Percentiles rank a stretch among this genome's conserved stretches.
phyloP scores from a whole-genome alignment of 2,888 invertebrate genomes.

The Phyllotreta cruciferae region DNA sequence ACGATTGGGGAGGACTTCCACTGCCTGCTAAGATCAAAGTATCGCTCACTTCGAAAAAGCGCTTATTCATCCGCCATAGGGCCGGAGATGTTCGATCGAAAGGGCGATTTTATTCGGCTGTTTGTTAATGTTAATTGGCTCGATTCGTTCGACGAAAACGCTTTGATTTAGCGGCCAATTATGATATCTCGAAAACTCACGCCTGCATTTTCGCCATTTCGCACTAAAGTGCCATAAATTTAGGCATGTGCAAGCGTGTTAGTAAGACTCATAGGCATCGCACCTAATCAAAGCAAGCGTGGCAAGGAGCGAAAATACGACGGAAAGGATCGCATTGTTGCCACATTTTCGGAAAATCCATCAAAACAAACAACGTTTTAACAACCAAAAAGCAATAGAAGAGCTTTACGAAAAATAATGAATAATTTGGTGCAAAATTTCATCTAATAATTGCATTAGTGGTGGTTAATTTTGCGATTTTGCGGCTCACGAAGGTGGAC shows the following conservation, averaged over 20 bases:
- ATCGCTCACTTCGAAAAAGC: slow-evolving; percentile 1
- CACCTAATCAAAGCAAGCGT: slow-evolving; percentile 47
- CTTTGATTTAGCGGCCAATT: slow-evolving; percentile 28
- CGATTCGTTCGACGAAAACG: background rate
- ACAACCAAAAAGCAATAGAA: background rate
- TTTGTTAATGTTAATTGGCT: background rate
- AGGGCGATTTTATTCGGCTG: slow-evolving; percentile 13
- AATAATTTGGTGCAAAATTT: no score
- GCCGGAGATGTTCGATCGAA: slow-evolving; percentile 4
- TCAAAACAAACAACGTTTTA: background rate
- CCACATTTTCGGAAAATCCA: slow-evolving; percentile 1
- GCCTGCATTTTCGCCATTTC: slow-evolving; percentile 21
- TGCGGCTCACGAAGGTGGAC: background rate
- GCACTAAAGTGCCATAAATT: slow-evolving; percentile 26
- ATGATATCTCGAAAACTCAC: slow-evolving; percentile 28
- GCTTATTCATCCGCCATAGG: slow-evolving; percentile 16
- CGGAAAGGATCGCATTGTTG: slow-evolving; percentile 7
- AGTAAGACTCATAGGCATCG: slow-evolving; percentile 43
- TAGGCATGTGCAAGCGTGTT: slow-evolving; percentile 32
- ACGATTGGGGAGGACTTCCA: slow-evolving; percentile 31
- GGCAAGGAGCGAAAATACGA: slow-evolving; percentile 39
- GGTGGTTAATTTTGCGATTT: no score
- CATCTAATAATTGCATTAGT: no score
- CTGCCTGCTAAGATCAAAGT: slow-evolving; percentile 9
- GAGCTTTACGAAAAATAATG: background rate